Evolutionary conservation across 2,888 invertebrate genomes (phyloP), one percentile per base, ranked within the genome.

Genomic region (Notodonta ziczac): DNA sequence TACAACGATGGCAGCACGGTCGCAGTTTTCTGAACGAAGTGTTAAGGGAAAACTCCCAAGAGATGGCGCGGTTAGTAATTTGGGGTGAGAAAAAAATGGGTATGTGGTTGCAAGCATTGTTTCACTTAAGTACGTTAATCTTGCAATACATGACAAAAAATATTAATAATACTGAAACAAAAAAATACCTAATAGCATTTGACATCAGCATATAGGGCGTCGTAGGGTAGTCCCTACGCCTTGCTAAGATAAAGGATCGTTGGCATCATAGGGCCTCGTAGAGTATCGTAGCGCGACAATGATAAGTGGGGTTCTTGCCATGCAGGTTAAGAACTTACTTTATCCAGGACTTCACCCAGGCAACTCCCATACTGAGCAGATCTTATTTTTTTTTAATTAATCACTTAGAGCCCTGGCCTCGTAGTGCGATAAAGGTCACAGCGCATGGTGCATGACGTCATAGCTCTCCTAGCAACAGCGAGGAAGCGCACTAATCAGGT

Each of bases 401-500:
- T 6, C 7, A 7, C 7, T 4, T 35, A 7, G 7, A 6, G 35
- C 35, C 35, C 5, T 8, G 42, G 42, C 9, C 9, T 9, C 9
- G 12, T 8, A 12, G 6, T 42, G 9, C 42, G 9, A 9, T 42
- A 12, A 9, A 42, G 42, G 42, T 42, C 42, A 42, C 60, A 67
- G 51, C 66, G 67, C 61, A 65, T 66, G 68, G 55, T 60, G 56
- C 65, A 78, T 89, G 88, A 89, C 89, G 90, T 89, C 90, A 89
- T 9, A 42, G 42, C 79, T 63, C 69, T 73, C 71, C 78, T 80
- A 82, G 81, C 82, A 80, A 78, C 74, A 80, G 76, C 73, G 57
- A 61, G 66, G 7, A 35, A 35, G 35, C 35, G 59, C 79, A 76
- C 69, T 65, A 88, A 87, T 77, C 78, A 78, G 89, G 89, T 90